Evolutionary conservation across 1,140 invertebrate genomes (phyloP), one percentile per base, ranked within the genome.

Genomic region (Stratiolaelaps scimitus): DNA sequence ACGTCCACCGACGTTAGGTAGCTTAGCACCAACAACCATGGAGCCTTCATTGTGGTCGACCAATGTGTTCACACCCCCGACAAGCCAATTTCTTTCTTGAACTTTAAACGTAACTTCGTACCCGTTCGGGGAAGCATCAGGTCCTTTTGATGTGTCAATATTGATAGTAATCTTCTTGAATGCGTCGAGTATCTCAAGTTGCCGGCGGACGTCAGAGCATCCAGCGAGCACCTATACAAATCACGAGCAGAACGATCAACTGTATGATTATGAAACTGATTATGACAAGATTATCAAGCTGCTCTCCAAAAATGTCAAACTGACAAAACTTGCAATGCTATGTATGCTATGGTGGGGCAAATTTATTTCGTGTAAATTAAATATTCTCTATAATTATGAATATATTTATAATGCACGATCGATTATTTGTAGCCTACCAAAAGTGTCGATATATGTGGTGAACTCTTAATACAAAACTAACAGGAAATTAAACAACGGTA

Each of bases 51-150:
- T 92, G 17, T 69, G 23, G 70, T 88, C 87, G 65, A 91, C 83
- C 67, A 84, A 80, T 0, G 88, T 89, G 69, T 83, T 87, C 43
- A 91, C 79, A n/a, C 84, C 84, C 13, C 88, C 89, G 46, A 82
- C 81, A 29, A 90, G 71, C 30, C 85, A 74, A 56, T 83, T 82
- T 64, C 84, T 71, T 77, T 92, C 90, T 66, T 80, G 78, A 17
- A 92, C 87, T 68, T 82, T 80, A 74, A 89, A 92, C 17, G 85
- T 88, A 6, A 93, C 82, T 79, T 92, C 87, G 67, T 90, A 82
- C 40, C 86, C 87, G 74, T 88, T 82, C 19, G 82, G 80, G 23
- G 83, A 81, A 13, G 85, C 79, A 69, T 80, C 80, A 7, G 81
- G 79, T 20, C 76, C 74, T 72, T 81, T 80, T 69, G 84, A 86